Evolutionary conservation across 92 coral and sea anemone species (phyloP).

Genomic region (Desmophyllum pertusum): DNA sequence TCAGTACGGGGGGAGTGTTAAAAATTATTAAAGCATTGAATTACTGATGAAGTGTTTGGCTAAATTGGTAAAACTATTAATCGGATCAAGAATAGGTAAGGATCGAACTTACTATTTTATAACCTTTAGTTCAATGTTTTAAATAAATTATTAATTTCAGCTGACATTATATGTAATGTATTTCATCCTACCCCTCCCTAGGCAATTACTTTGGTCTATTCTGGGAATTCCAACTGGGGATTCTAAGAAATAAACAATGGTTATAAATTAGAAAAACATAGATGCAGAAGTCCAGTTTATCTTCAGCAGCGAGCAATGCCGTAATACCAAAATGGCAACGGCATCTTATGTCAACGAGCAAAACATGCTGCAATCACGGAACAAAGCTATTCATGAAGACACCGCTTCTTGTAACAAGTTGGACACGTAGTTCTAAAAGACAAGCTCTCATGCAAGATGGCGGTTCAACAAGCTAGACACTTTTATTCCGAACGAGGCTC

Average conservation of each 20-base stretch:
- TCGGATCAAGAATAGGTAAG: background rate
- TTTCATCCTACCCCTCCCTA: background rate
- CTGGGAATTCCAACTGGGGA: conserved; percentile 3
- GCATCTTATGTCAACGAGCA: background rate
- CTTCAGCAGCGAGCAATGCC: background rate
- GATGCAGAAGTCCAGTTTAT: background rate
- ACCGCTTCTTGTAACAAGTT: background rate
- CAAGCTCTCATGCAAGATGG: no score
- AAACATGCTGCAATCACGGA: background rate
- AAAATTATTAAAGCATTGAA: no score
- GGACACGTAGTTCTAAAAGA: no score
- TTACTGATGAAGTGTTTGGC: background rate
- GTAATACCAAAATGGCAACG: conserved; percentile 5
- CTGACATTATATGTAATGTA: no score
- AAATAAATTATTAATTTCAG: background rate
- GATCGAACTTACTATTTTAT: background rate
- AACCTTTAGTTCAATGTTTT: background rate
- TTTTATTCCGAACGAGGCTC: no score
- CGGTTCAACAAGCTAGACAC: no score
- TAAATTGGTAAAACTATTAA: background rate
- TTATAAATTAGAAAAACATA: background rate
- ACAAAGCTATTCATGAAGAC: background rate
- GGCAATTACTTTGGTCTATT: background rate
- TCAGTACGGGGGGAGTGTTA: background rate
- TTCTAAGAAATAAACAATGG: conserved; percentile 2